Evolutionary conservation across 2,113 vertebrate species (phyloP).

Genomic region (Cyprinodon variegatus): DNA sequence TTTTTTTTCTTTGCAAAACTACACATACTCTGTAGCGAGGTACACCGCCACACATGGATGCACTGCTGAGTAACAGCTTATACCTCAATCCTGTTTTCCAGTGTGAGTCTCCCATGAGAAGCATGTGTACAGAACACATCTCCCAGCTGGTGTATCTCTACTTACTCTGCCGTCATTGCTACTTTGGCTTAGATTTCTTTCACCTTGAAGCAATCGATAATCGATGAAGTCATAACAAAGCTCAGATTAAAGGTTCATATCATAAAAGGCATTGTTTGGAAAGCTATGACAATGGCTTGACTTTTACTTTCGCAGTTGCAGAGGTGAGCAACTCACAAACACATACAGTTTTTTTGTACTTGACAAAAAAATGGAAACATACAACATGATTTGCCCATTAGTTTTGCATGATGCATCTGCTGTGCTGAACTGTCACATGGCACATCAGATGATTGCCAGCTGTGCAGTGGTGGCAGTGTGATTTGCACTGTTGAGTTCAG

Average conservation of each 20-base stretch:
- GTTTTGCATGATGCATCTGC: neutral
- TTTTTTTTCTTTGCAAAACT: slow-evolving; percentile 3
- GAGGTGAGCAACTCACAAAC: neutral
- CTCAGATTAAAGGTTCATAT: slow-evolving; percentile 7
- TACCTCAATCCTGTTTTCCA: slow-evolving; percentile 25
- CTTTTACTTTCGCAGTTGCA: slow-evolving; percentile 18
- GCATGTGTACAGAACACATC: slow-evolving; percentile 21
- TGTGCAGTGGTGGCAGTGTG: slow-evolving; percentile 54
- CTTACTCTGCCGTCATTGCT: slow-evolving; percentile 25
- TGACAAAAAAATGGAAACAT: slow-evolving; percentile 6
- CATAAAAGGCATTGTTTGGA: slow-evolving; percentile 10
- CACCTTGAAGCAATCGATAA: slow-evolving; percentile 11
- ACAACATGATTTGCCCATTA: neutral
- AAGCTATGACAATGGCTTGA: slow-evolving; percentile 8
- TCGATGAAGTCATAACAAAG: slow-evolving; percentile 17
- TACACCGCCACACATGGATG: slow-evolving; percentile 11
- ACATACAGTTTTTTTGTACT: neutral
- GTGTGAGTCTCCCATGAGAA: slow-evolving; percentile 25
- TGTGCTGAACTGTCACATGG: slow-evolving; percentile 6
- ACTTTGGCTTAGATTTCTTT: slow-evolving; percentile 18
- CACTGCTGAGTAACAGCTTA: slow-evolving; percentile 18
- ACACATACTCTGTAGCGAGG: slow-evolving; percentile 12
- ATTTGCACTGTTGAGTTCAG: slow-evolving; percentile 57
- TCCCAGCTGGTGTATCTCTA: slow-evolving; percentile 22
- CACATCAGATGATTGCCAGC: slow-evolving; percentile 28